phyloP scores from a whole-genome alignment of 2,113 vertebrate genomes.

The Chunga burmeisteri region DNA sequence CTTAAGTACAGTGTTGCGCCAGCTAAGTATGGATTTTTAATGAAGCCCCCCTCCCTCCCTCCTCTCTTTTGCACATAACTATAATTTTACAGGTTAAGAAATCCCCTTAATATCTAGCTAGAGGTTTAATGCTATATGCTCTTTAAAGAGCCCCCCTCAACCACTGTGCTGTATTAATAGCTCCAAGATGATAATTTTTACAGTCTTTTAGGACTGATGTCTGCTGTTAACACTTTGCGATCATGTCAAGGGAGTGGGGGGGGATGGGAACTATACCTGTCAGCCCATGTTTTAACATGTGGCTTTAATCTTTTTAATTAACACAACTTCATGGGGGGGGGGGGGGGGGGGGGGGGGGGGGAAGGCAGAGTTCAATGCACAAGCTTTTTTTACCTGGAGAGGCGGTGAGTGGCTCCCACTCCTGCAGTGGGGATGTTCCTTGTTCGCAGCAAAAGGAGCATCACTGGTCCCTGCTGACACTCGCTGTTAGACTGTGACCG shows the following conservation, averaged over 20 bases:
- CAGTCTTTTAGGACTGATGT: not conserved
- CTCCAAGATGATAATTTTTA: conserved; percentile 34
- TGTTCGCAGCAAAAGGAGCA: not conserved
- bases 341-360: not conserved
- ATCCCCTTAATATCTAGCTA: conserved; percentile 22
- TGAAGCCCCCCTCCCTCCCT: not conserved
- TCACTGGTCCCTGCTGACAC: not conserved
- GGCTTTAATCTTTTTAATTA: conserved; percentile 49
- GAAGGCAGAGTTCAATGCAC: not conserved
- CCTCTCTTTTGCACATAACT: conserved; percentile 11
- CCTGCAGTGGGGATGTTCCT: not conserved
- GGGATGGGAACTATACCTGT: not conserved
- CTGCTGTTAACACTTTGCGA: conserved; percentile 10
- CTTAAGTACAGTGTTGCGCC: conserved; percentile 30
- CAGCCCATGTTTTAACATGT: not conserved
- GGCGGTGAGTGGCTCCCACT: not conserved
- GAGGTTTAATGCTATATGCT: conserved; percentile 38
- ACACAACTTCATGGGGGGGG: not conserved
- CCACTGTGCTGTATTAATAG: not conserved
- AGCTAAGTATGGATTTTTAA: conserved; percentile 61
- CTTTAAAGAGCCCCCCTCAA: not conserved
- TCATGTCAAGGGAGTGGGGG: not conserved
- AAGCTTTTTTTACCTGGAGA: not conserved
- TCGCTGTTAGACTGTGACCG: not conserved
- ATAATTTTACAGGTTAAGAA: conserved; percentile 44